Evolutionary conservation across 2,113 vertebrate genomes (phyloP).

Genomic region (Mystacornis crossleyi): DNA sequence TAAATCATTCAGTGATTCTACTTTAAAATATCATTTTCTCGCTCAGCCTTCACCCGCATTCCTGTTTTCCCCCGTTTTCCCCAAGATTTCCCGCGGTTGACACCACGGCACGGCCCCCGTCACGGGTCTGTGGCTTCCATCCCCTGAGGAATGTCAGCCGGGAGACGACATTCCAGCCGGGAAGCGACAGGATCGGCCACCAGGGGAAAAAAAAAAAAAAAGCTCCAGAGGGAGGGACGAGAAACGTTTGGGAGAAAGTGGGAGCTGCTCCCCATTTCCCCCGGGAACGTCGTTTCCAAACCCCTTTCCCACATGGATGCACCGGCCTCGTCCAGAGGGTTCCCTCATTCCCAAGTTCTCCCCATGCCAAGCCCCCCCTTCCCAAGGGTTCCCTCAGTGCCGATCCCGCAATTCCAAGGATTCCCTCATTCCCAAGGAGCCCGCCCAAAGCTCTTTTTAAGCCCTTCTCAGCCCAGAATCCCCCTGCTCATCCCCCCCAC

Average conservation of each 20-base stretch:
- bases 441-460: neutral
- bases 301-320: fast-evolving
- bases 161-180: neutral
- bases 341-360: neutral
- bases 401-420: neutral
- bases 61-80: neutral
- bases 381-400: neutral
- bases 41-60: neutral
- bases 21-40: neutral
- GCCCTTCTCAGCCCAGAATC: neutral
- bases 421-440: neutral
- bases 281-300: fast-evolving
- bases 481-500: neutral
- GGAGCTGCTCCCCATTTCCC: neutral
- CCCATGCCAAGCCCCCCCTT: neutral
- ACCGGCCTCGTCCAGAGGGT: fast-evolving
- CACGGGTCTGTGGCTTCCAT: fast-evolving
- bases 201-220: too few relatives aligned
- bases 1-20: fast-evolving
- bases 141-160: fast-evolving
- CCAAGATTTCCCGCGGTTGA: fast-evolving
- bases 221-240: too few relatives aligned
- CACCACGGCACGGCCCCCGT: fast-evolving
- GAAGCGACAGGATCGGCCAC: neutral
- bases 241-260: neutral